Percentiles rank a stretch among this genome's conserved stretches.
Conservation (phyloP, 2,113 vertebrate genomes). For the Myocastor coypus region DNA sequence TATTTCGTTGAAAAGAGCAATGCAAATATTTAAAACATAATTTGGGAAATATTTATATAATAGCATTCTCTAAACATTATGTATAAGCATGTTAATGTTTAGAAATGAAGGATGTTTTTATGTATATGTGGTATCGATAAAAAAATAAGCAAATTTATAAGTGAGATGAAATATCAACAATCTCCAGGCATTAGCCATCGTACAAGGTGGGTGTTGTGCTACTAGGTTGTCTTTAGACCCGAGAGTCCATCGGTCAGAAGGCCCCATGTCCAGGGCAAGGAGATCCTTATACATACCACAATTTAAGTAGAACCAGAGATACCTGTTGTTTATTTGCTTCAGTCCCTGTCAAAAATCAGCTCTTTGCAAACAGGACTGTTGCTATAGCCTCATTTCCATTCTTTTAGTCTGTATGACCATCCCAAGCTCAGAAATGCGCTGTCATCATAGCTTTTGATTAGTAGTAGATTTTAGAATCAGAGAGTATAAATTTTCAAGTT, state of each 20-base stretch:
- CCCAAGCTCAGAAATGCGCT: neutral
- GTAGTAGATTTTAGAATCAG: neutral
- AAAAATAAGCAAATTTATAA: slow-evolving; percentile 18
- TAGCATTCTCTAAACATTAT: neutral
- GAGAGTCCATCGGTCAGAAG: neutral
- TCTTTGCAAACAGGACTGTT: neutral
- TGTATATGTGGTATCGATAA: neutral
- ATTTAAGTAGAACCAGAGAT: neutral
- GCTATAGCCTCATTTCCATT: neutral
- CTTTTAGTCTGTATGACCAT: too few species aligned
- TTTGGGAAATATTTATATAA: neutral
- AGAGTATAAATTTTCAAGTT: neutral
- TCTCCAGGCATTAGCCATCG: neutral
- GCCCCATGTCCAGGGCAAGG: fast-evolving
- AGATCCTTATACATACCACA: neutral
- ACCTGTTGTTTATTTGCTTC: neutral
- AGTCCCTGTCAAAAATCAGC: neutral
- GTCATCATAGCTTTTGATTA: neutral
- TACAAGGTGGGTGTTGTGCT: fast-evolving
- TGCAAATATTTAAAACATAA: neutral
- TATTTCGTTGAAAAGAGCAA: neutral
- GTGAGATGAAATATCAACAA: neutral
- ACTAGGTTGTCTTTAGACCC: neutral
- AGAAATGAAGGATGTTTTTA: neutral
- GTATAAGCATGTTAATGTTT: neutral